A percentile compares a stretch with the other conserved stretches of the same genome.
Conservation (phyloP, 1,140 invertebrate genomes). For the Tyrophagus putrescentiae region DNA sequence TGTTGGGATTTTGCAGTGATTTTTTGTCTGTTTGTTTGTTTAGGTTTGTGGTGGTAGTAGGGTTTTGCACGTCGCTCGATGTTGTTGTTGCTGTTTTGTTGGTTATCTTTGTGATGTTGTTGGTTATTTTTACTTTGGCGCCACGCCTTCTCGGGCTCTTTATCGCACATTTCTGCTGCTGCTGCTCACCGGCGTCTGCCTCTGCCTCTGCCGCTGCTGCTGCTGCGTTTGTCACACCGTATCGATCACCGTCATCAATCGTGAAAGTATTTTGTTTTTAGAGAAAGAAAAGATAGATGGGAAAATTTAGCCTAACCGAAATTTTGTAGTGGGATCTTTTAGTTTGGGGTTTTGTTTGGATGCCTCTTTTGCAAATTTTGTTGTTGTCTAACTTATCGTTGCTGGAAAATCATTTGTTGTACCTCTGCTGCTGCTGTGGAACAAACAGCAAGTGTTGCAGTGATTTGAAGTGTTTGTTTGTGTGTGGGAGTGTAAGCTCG, state of each 20-base stretch:
- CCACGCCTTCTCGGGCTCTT: neutral
- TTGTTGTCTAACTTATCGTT: neutral
- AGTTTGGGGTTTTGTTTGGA: too few species aligned
- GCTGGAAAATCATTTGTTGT: neutral
- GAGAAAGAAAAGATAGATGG: too few species aligned
- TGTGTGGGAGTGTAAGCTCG: constrained; percentile 1
- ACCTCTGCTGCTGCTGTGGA: too few species aligned
- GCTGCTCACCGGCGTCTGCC: neutral
- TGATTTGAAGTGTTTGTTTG: neutral
- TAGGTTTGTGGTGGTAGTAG: too few species aligned
- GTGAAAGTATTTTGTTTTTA: constrained; percentile 7
- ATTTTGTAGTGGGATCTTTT: too few species aligned
- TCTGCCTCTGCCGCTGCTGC: neutral
- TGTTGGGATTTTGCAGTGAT: too few species aligned
- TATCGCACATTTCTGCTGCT: neutral
- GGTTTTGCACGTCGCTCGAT: neutral
- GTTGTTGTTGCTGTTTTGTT: neutral
- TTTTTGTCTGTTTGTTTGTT: too few species aligned
- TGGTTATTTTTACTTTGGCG: neutral
- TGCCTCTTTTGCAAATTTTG: too few species aligned
- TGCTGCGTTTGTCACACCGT: neutral
- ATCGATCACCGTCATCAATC: neutral
- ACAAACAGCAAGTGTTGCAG: too few species aligned
- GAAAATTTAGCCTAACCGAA: too few species aligned
- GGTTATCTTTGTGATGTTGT: neutral